phyloP scores from a whole-genome alignment of 2,797 vertebrate species.

The Tokudaia tokunoshimensis region DNA sequence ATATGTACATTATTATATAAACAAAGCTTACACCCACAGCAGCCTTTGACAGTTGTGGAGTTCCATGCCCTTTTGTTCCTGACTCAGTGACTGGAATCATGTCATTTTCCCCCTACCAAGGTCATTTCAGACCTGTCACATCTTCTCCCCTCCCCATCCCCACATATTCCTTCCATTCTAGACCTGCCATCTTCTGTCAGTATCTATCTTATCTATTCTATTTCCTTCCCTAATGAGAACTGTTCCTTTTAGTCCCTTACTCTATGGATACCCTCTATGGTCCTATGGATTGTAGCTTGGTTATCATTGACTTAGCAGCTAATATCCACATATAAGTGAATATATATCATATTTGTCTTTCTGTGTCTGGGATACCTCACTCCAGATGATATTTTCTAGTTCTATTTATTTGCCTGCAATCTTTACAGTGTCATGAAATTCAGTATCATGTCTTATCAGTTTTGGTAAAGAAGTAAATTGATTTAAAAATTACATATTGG shows the following conservation, averaged over 20 bases:
- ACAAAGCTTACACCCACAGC: not conserved
- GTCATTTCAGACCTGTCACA: not conserved
- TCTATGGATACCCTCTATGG: not conserved
- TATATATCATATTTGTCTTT: not conserved
- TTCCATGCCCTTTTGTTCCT: not conserved
- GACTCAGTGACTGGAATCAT: not conserved
- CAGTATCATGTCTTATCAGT: not conserved
- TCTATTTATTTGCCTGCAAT: not conserved
- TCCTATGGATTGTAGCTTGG: not conserved
- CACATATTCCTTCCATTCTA: not conserved
- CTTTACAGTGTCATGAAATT: not conserved
- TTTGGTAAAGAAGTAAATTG: not conserved
- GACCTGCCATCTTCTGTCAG: not conserved
- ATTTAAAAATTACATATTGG: not conserved
- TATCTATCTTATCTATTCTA: not conserved
- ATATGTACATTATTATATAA: not conserved
- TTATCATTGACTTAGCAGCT: not conserved
- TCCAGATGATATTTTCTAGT: not conserved
- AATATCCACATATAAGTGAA: not conserved
- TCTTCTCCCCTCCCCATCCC: accelerated
- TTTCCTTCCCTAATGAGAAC: not conserved
- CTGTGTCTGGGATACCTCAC: not conserved
- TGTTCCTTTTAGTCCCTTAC: not conserved
- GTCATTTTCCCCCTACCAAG: not conserved
- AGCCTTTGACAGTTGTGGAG: not conserved